These are phyloP conservation scores for Propithecus coquereli DNA, from an alignment of 2,113 vertebrate genomes.

Conservation along the genomic window DNA sequence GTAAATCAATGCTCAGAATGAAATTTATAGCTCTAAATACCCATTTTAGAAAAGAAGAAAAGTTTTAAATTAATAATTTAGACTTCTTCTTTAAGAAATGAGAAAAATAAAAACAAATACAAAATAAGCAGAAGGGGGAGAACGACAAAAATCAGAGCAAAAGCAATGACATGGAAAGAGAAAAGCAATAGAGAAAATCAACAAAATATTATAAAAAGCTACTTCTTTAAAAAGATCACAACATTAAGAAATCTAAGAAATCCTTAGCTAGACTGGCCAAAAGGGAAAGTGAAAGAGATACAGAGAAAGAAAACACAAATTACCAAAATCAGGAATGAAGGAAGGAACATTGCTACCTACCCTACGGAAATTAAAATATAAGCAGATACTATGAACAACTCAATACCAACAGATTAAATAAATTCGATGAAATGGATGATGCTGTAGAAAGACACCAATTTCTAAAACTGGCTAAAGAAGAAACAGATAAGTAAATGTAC, in stretches of 20 bases:
- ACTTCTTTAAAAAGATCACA: background rate
- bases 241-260: background rate
- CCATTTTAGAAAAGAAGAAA: background rate
- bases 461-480: background rate
- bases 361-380: background rate
- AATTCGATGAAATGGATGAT: background rate
- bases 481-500: background rate
- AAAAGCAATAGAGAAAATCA: background rate
- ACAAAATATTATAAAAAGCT: background rate
- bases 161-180: background rate
- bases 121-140: background rate
- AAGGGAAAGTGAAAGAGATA: background rate
- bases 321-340: background rate
- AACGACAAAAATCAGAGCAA: background rate
- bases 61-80: background rate
- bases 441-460: background rate
- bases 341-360: background rate
- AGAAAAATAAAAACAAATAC: background rate
- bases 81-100: background rate
- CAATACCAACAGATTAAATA: background rate
- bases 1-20: background rate
- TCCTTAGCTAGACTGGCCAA: background rate
- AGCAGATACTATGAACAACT: background rate
- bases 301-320: background rate
- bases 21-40: background rate